These are phyloP conservation scores for Lethenteron reissneri DNA, from an alignment of 2,113 vertebrate genomes.

Conservation along the genomic window DNA sequence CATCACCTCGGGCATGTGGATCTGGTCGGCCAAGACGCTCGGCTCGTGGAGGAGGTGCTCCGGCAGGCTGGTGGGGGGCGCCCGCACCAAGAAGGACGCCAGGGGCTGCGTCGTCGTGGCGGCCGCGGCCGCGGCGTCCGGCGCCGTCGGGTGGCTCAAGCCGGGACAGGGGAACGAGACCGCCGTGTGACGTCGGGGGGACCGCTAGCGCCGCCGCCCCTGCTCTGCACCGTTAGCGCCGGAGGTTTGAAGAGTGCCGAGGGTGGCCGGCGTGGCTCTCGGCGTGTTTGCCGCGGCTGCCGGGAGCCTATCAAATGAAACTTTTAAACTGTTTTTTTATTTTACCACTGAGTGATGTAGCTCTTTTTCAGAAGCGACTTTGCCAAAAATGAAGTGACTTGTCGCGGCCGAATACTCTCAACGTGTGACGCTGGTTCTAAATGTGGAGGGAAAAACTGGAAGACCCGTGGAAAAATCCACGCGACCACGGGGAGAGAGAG, in stretches of 20 bases:
- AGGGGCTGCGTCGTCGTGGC: constrained; percentile 4
- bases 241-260: neutral
- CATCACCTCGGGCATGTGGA: constrained; percentile 98
- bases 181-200: constrained; percentile 42
- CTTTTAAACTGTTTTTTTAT: too few species aligned
- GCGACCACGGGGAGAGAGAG: too few species aligned
- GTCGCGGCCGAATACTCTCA: too few species aligned
- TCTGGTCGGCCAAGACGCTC: constrained; percentile 95
- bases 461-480: too few species aligned
- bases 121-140: neutral
- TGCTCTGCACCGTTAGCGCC: neutral
- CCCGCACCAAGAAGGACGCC: constrained; percentile 50
- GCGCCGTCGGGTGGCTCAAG: constrained; percentile 62
- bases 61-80: constrained; percentile 47
- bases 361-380: too few species aligned
- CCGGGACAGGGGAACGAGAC: constrained; percentile 78
- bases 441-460: too few species aligned
- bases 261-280: too few species aligned
- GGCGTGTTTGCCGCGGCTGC: too few species aligned
- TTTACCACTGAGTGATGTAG: too few species aligned
- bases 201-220: neutral
- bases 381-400: too few species aligned
- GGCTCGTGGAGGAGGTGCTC: constrained; percentile 94
- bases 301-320: too few species aligned
- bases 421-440: too few species aligned